Evolutionary conservation across 2,797 vertebrate genomes (phyloP).

Genomic region (Labroides dimidiatus): DNA sequence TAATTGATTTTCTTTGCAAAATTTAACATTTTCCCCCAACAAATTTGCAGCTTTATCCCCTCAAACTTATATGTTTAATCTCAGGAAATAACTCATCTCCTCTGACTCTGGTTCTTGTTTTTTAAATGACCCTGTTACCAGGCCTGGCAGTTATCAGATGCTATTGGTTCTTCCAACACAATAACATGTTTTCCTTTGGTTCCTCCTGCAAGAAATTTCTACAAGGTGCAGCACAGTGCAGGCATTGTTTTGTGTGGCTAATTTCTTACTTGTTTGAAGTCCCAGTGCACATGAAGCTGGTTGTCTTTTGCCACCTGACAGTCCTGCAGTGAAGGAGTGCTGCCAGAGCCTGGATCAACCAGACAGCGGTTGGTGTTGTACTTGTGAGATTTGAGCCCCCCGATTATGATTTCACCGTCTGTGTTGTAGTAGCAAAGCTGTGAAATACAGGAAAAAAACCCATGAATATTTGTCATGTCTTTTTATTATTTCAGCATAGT

Average conservation of each 20-base stretch:
- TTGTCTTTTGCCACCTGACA: constrained; percentile 43
- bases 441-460: neutral
- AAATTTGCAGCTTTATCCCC: no score
- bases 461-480: no score
- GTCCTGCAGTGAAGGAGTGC: constrained; percentile 42
- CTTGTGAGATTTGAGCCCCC: constrained; percentile 60
- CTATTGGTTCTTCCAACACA: neutral
- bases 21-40: no score
- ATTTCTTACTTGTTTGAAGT: constrained; percentile 66
- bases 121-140: no score
- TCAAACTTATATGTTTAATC: no score
- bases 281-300: constrained; percentile 57
- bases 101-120: no score
- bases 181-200: neutral
- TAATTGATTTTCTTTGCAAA: no score
- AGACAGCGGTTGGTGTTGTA: constrained; percentile 59
- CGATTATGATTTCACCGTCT: constrained; percentile 55
- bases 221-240: neutral
- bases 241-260: no score
- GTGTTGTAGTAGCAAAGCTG: constrained; percentile 60
- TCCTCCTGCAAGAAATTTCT: neutral
- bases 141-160: neutral
- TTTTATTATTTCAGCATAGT: neutral
- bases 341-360: constrained; percentile 52
- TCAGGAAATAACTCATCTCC: no score